phyloP scores from a whole-genome alignment of 2,113 vertebrate genomes.

The Leptosomus discolor region DNA sequence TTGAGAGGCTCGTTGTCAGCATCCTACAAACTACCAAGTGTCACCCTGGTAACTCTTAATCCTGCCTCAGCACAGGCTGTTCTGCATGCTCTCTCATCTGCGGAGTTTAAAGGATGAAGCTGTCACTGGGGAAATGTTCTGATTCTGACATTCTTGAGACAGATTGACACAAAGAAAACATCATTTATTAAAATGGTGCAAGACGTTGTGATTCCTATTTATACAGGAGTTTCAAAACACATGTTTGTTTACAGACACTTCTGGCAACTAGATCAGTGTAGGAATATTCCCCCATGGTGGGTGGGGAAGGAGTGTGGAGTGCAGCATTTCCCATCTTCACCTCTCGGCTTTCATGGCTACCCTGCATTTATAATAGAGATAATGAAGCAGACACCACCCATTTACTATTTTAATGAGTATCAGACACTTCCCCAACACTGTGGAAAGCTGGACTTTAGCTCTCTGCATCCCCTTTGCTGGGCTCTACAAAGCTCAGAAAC shows the following conservation, averaged over 20 bases:
- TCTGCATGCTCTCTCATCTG: background rate
- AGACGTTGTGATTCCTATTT: background rate
- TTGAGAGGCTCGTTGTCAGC: background rate
- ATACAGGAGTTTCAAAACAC: background rate
- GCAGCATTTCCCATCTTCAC: background rate
- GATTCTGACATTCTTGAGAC: background rate
- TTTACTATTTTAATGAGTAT: background rate
- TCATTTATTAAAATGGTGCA: background rate
- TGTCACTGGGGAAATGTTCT: conserved; percentile 34
- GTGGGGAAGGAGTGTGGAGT: background rate
- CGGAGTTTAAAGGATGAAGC: background rate
- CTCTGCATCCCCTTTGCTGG: background rate
- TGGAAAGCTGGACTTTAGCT: background rate
- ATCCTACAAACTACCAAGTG: conserved; percentile 5
- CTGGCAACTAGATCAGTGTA: background rate
- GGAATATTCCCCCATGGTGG: background rate
- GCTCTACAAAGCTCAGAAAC: background rate
- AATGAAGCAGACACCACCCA: background rate
- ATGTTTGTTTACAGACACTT: background rate
- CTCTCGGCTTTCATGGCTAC: background rate
- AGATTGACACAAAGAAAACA: background rate
- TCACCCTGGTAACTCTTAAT: conserved; percentile 48
- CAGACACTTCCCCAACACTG: background rate
- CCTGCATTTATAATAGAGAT: background rate
- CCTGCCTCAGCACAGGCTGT: conserved; percentile 16